phyloP scores from a whole-genome alignment of 2,797 vertebrate species.

The Melanotaenia pygmaea region DNA sequence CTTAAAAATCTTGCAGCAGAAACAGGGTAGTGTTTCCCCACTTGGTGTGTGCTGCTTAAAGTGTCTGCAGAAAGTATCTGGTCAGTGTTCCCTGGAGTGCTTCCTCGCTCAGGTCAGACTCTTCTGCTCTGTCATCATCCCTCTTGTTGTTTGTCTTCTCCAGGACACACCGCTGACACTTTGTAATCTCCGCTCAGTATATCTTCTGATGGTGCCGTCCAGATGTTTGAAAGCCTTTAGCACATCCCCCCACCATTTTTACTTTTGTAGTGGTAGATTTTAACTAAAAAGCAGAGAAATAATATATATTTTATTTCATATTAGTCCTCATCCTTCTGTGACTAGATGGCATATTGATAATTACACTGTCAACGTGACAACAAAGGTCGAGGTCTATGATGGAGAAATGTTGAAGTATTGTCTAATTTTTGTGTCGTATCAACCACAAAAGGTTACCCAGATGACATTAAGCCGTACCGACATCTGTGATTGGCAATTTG shows the following conservation, averaged over 20 bases:
- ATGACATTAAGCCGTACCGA: slow-evolving; percentile 83
- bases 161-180: slow-evolving; percentile 59
- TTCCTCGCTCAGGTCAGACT: slow-evolving; percentile 68
- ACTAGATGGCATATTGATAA: slow-evolving; percentile 61
- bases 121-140: slow-evolving; percentile 64
- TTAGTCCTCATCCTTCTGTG: slow-evolving; percentile 10
- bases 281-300: neutral
- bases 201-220: slow-evolving; percentile 62
- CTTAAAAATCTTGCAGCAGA: slow-evolving; percentile 1
- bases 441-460: slow-evolving; percentile 81
- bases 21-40: neutral
- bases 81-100: slow-evolving; percentile 68
- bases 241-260: slow-evolving; percentile 2
- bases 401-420: slow-evolving; percentile 67
- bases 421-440: slow-evolving; percentile 70
- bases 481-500: slow-evolving; percentile 79
- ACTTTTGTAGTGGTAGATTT: neutral
- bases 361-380: slow-evolving; percentile 65
- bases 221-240: slow-evolving; percentile 70
- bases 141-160: slow-evolving; percentile 57
- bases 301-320: slow-evolving; percentile 26
- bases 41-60: slow-evolving; percentile 6
- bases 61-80: slow-evolving; percentile 51
- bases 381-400: slow-evolving; percentile 81
- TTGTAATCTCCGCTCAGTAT: slow-evolving; percentile 42